Conservation (phyloP, 1,140 invertebrate species). For the Diploscapter pachys region DNA sequence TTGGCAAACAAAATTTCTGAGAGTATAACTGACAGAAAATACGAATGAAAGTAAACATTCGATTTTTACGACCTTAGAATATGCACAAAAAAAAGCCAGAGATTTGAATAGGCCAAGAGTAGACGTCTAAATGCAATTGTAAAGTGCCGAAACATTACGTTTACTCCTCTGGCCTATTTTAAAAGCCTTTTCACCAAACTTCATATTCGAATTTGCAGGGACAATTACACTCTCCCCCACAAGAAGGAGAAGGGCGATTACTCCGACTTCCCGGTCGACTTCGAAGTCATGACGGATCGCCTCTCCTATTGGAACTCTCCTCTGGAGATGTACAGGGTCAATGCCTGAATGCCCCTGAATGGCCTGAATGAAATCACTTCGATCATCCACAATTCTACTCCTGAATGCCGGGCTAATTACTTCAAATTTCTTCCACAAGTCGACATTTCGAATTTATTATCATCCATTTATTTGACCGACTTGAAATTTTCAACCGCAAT, state of each 20-base stretch:
- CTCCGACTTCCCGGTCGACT: constrained; percentile 2
- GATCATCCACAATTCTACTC: too few species aligned
- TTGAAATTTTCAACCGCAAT: too few species aligned
- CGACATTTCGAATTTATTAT: too few species aligned
- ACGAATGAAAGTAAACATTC: too few species aligned
- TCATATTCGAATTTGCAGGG: constrained; percentile 8
- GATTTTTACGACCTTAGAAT: too few species aligned
- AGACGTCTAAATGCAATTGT: too few species aligned
- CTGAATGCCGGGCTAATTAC: not conserved
- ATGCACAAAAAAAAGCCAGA: not conserved
- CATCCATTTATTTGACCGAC: too few species aligned
- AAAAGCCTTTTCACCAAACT: not conserved
- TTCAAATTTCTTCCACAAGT: too few species aligned
- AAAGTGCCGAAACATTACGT: too few species aligned
- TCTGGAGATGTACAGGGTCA: constrained; percentile 1
- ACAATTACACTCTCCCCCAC: not conserved
- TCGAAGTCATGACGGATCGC: constrained; percentile 13
- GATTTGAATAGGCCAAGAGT: not conserved
- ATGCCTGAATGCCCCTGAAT: constrained; percentile 9
- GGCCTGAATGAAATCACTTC: too few species aligned
- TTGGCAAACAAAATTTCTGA: not conserved
- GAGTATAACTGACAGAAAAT: not conserved
- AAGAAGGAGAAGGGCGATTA: constrained; percentile 9
- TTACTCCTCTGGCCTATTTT: not conserved
- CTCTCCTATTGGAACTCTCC: constrained; percentile 16